phyloP scores from a whole-genome alignment of 2,113 vertebrate genomes.

The Antechinus stuartii region DNA sequence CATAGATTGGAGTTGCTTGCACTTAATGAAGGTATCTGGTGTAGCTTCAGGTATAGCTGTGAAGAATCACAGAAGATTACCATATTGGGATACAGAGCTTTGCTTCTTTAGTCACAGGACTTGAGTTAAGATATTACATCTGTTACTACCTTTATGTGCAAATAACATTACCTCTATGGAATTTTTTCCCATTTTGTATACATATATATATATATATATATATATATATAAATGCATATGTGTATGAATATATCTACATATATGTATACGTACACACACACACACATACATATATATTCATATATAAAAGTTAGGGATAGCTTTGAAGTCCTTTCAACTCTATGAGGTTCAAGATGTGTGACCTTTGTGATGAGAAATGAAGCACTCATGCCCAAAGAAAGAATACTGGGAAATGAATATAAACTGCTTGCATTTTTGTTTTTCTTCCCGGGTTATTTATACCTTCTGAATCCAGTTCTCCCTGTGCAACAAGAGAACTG shows the following conservation, averaged over 20 bases:
- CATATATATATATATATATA: too few relatives aligned
- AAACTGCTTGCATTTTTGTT: too few relatives aligned
- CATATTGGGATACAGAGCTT: background rate
- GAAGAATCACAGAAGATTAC: background rate
- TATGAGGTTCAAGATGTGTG: background rate
- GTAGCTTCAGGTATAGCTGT: background rate
- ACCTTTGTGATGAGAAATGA: background rate
- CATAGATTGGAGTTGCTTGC: background rate
- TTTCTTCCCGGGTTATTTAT: too few relatives aligned
- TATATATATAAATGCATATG: too few relatives aligned
- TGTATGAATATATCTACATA: too few relatives aligned
- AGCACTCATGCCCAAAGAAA: background rate
- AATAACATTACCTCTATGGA: background rate
- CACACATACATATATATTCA: background rate
- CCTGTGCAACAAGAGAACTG: too few relatives aligned
- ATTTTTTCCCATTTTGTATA: background rate
- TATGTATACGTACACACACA: too few relatives aligned
- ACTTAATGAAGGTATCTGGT: background rate
- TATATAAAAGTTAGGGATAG: background rate
- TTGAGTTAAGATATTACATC: background rate
- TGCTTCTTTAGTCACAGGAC: background rate
- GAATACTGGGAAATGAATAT: too few relatives aligned
- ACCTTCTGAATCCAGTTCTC: too few relatives aligned
- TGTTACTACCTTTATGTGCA: background rate
- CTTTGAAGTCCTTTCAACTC: background rate